phyloP scores from a whole-genome alignment of 2,888 invertebrate species.

The Allacma fusca region DNA sequence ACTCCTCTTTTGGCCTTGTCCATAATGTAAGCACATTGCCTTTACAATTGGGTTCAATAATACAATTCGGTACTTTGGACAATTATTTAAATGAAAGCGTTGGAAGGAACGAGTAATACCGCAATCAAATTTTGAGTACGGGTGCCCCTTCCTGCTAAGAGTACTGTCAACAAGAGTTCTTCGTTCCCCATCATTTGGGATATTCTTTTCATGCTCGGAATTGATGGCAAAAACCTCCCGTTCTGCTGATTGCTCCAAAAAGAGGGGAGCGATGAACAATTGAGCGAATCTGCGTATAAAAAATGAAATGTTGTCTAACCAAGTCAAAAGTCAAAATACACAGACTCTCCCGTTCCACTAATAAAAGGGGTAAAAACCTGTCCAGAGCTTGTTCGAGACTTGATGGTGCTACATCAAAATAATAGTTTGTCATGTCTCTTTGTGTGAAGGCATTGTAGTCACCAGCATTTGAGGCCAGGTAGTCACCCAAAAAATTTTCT shows the following conservation, averaged over 20 bases:
- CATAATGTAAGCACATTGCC: slow-evolving; percentile 82
- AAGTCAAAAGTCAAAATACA: too few relatives aligned
- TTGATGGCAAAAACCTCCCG: slow-evolving; percentile 94
- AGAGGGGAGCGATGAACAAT: slow-evolving; percentile 91
- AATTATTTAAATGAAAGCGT: background rate
- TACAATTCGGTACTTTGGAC: background rate
- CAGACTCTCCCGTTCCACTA: too few relatives aligned
- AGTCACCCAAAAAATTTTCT: slow-evolving; percentile 69
- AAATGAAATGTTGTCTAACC: too few relatives aligned
- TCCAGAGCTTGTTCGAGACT: slow-evolving; percentile 81
- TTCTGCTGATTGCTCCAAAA: slow-evolving; percentile 88
- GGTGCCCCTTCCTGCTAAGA: slow-evolving; percentile 77
- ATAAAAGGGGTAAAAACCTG: too few relatives aligned
- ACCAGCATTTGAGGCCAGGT: slow-evolving; percentile 88
- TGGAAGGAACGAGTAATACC: too few relatives aligned
- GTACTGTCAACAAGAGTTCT: slow-evolving; percentile 87
- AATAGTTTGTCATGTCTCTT: slow-evolving; percentile 89
- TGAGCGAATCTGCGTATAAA: slow-evolving; percentile 95
- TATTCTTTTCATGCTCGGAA: slow-evolving; percentile 94
- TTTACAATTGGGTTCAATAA: too few relatives aligned
- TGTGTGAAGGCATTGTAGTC: slow-evolving; percentile 88
- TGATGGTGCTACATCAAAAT: slow-evolving; percentile 89
- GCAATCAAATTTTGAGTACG: slow-evolving; percentile 92
- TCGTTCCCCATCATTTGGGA: slow-evolving; percentile 88
- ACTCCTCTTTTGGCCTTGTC: slow-evolving; percentile 77